phyloP scores from a whole-genome alignment of 2,888 invertebrate species.

The Epistrophe grossulariae region DNA sequence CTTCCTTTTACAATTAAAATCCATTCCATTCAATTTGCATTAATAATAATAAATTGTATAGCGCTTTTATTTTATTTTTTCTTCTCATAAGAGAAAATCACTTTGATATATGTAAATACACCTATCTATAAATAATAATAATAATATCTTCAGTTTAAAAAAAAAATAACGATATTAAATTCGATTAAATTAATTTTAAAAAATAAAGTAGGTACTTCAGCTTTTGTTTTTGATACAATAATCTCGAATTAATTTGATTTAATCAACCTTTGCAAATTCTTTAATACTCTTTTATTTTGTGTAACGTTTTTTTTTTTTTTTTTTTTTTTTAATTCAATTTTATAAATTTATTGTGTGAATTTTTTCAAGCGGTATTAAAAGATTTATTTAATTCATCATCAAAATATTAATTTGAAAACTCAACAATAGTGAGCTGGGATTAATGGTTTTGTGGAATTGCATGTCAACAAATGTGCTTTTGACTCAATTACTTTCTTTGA shows the following conservation, averaged over 20 bases:
- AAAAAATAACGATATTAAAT: slow-evolving; percentile 41
- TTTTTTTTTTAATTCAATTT: neutral
- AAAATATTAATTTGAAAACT: neutral
- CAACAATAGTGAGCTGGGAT: neutral
- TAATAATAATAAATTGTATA: slow-evolving; percentile 58
- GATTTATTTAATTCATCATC: slow-evolving; percentile 20
- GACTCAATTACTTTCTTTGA: slow-evolving; percentile 24
- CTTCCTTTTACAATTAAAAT: slow-evolving; percentile 68
- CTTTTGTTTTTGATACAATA: slow-evolving; percentile 33
- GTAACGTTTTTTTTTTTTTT: neutral
- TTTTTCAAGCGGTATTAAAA: neutral
- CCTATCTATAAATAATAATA: neutral
- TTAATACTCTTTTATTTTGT: slow-evolving; percentile 1
- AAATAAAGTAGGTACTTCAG: slow-evolving; percentile 25
- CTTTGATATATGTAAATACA: slow-evolving; percentile 23
- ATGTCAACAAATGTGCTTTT: slow-evolving; percentile 17
- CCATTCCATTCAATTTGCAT: slow-evolving; percentile 74
- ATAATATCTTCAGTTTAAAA: slow-evolving; percentile 13
- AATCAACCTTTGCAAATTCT: neutral
- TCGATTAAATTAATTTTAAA: slow-evolving; percentile 57
- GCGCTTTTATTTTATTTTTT: slow-evolving; percentile 33
- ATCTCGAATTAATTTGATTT: slow-evolving; percentile 49
- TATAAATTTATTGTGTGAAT: slow-evolving; percentile 9
- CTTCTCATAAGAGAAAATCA: slow-evolving; percentile 57
- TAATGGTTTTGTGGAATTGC: slow-evolving; percentile 7